Percentiles rank a stretch among this genome's conserved stretches.
phyloP scores from a whole-genome alignment of 92 coral and sea anemone species.

The Epizoanthus illoricatus region DNA sequence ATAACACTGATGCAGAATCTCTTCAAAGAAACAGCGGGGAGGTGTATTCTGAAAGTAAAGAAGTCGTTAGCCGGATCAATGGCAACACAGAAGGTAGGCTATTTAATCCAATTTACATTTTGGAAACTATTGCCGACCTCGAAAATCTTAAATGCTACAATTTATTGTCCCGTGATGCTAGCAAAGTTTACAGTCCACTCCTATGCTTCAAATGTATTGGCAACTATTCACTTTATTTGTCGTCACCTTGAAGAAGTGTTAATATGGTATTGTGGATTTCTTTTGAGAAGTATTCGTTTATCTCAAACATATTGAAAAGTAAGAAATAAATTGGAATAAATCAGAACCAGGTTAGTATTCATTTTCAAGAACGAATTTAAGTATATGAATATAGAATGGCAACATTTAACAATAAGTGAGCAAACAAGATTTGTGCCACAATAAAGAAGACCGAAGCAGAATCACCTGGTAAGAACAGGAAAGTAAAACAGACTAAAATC shows the following conservation, averaged over 20 bases:
- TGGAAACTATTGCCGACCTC: conserved; percentile 5
- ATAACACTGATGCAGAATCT: conserved; percentile 7
- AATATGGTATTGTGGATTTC: conserved; percentile 31
- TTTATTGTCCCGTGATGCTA: background rate
- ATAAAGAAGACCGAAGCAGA: conserved; percentile 16
- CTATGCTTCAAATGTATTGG: conserved; percentile 13
- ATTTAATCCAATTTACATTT: background rate
- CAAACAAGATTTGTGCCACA: conserved; percentile 30
- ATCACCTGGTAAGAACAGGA: conserved; percentile 13
- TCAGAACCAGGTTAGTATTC: conserved; percentile 1
- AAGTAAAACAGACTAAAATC: conserved; percentile 1
- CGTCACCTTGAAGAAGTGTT: conserved; percentile 35
- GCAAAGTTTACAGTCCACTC: background rate
- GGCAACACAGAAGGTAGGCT: conserved; percentile 29
- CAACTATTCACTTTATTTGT: conserved; percentile 14
- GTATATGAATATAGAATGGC: conserved; percentile 13
- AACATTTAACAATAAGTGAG: background rate
- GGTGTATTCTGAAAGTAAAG: conserved; percentile 30
- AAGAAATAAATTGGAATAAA: conserved; percentile 36
- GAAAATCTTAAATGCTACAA: background rate
- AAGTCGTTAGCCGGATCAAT: background rate
- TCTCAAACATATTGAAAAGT: conserved; percentile 6
- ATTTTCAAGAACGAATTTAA: conserved; percentile 1
- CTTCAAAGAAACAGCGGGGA: conserved; percentile 24
- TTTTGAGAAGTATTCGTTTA: conserved; percentile 16